A percentile compares a stretch with the other conserved stretches of the same genome.
Evolutionary conservation across 35 echinoderm and acorn worm species (phyloP).

Genomic region (Lytechinus variegatus): DNA sequence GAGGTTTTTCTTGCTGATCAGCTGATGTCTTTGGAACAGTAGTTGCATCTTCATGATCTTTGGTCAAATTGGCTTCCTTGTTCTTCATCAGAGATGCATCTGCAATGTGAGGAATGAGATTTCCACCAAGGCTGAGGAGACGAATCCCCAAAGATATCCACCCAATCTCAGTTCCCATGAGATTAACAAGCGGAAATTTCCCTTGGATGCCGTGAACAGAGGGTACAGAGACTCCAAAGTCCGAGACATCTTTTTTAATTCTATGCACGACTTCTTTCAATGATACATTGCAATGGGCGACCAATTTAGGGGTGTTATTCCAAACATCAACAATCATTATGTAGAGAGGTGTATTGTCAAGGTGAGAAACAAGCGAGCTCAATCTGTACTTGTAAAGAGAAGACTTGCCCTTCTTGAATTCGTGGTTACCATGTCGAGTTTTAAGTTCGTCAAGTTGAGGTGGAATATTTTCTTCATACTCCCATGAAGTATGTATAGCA

Average conservation of each 20-base stretch:
- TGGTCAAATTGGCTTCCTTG: neutral
- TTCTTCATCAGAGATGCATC: constrained; percentile 45
- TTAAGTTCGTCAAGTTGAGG: constrained; percentile 73
- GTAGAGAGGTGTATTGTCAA: constrained; percentile 77
- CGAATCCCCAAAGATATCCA: constrained; percentile 65
- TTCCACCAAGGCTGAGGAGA: constrained; percentile 71
- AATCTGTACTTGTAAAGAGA: constrained; percentile 73
- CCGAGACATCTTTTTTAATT: constrained; percentile 61
- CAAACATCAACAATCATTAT: constrained; percentile 80
- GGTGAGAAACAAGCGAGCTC: constrained; percentile 56
- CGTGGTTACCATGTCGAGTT: constrained; percentile 69
- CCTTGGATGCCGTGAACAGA: constrained; percentile 74
- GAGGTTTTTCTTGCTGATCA: neutral
- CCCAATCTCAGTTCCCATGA: constrained; percentile 85
- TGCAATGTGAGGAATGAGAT: constrained; percentile 79
- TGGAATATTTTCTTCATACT: constrained; percentile 42
- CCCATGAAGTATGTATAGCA: constrained; percentile 31
- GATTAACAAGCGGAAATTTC: constrained; percentile 65
- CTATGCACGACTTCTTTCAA: constrained; percentile 56
- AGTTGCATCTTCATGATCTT: neutral
- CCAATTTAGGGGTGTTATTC: constrained; percentile 69
- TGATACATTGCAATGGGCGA: constrained; percentile 71
- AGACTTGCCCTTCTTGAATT: constrained; percentile 78
- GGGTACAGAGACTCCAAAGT: constrained; percentile 62
- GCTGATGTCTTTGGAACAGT: neutral